Evolutionary conservation across 2,888 invertebrate species (phyloP).

Genomic region (Iselma pallidipennis): DNA sequence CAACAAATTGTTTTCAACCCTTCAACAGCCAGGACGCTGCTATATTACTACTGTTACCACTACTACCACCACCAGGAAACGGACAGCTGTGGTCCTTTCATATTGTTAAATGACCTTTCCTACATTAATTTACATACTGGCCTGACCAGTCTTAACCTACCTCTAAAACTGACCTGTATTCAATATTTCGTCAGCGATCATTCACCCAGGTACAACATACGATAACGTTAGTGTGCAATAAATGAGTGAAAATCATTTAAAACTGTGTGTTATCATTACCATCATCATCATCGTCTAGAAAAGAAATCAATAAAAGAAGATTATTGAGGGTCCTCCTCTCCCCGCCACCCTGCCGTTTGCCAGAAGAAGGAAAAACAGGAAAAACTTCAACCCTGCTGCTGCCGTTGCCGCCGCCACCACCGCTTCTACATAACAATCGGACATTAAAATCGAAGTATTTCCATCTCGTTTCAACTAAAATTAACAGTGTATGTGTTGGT

Average conservation of each 20-base stretch:
- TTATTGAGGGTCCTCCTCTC: background rate
- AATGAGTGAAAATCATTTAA: too few relatives aligned
- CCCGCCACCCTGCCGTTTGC: background rate
- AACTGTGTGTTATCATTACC: background rate
- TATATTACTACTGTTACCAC: conserved; percentile 2
- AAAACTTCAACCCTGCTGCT: background rate
- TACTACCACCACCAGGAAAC: conserved; percentile 14
- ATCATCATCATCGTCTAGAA: background rate
- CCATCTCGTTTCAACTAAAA: conserved; percentile 24
- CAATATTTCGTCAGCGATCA: conserved; percentile 28
- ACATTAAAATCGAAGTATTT: conserved; percentile 32
- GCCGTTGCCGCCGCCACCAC: background rate
- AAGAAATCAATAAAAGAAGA: background rate
- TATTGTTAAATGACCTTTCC: conserved; percentile 34
- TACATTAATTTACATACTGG: conserved; percentile 46
- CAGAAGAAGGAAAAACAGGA: conserved; percentile 13
- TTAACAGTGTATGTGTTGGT: conserved; percentile 28
- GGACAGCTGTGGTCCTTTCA: conserved; percentile 30
- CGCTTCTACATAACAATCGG: conserved; percentile 33
- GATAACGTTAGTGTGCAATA: too few relatives aligned
- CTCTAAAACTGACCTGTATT: conserved; percentile 23
- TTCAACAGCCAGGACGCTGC: background rate
- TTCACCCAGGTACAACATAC: background rate
- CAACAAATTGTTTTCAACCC: background rate
- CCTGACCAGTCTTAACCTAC: conserved; percentile 48